These are phyloP conservation scores for Acanthoscelides obtectus DNA, from an alignment of 2,888 invertebrate genomes.

Conservation along the genomic window DNA sequence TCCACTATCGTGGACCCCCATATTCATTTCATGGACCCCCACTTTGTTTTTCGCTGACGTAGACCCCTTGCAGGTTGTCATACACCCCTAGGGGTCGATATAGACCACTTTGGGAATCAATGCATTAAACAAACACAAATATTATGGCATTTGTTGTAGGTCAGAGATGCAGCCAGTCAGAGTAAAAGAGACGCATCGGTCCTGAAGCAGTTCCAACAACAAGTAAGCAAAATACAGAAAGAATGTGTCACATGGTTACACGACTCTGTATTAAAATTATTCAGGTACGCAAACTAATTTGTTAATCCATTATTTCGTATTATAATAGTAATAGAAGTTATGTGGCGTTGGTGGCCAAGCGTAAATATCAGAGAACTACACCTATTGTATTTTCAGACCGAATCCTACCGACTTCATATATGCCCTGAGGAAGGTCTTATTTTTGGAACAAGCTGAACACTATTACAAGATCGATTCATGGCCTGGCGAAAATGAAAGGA, in stretches of 20 bases:
- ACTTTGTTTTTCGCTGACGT: no score
- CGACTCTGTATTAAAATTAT: slow-evolving; percentile 70
- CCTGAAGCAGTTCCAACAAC: slow-evolving; percentile 47
- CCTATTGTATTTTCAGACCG: slow-evolving; percentile 49
- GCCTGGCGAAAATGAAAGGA: slow-evolving; percentile 77
- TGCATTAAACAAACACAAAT: no score
- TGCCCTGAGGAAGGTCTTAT: slow-evolving; percentile 72
- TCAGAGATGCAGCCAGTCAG: slow-evolving; percentile 58
- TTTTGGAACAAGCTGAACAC: slow-evolving; percentile 72
- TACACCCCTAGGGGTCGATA: no score
- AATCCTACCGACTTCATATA: slow-evolving; percentile 68
- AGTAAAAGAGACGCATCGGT: slow-evolving; percentile 50
- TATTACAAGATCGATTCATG: slow-evolving; percentile 61
- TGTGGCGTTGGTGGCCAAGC: no score
- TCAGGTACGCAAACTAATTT: slow-evolving; percentile 31
- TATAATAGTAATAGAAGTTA: no score
- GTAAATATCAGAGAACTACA: no score
- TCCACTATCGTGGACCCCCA: no score
- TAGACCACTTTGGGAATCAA: no score
- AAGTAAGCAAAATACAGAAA: slow-evolving; percentile 66
- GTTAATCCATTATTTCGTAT: not conserved
- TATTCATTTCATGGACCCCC: no score
- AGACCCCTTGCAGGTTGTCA: no score
- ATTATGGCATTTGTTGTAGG: not conserved
- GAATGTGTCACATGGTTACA: slow-evolving; percentile 88